Base-by-base conservation (phyloP, 2,113 vertebrate species). In the Neolamprologus devosi region DNA sequence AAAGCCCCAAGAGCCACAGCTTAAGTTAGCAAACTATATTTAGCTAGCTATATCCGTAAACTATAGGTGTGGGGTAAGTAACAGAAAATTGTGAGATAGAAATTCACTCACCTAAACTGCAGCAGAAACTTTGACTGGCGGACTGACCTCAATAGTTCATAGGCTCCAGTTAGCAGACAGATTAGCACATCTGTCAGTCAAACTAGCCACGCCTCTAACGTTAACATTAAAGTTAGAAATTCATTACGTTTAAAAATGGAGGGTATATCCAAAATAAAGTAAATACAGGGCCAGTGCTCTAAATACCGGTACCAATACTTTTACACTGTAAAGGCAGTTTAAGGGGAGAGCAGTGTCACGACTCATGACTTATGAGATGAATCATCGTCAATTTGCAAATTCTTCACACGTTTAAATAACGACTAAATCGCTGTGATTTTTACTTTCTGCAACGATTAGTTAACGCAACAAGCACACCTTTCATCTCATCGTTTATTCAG, bases 351-450 rank as follows among this genome's bases (percentile, higher is more conserved):
- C 28, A 60, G 28, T 33, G 57, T 10, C 26, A 60, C 14, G 14
- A 60, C 26, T 60, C 26, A 60, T 6, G 57, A 60, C 57, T 30
- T 3, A 60, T 33, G 28, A 60, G 28, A 10, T 60, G 57, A 60
- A 30, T 30, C 57, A 30, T 60, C 2, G 1, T 10, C 14, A 30
- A 30, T 60, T 60, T 60, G 28, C 26, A 60, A 30, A 4, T 60
- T 60, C 57, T 60, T 4, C 16, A 60, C 28, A 60, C 0, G 0
- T 60, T 33, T 33, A 60, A 60, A 60, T 33, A 30, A 60, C 0
- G 14, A 60, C 26, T 60, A 60, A 60, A 60, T 10, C 28, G 3
- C 57, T 58, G 55, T 3, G 26, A 58, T 58, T 58, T 58, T 58
- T 9, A 58, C 57, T 58, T 30, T 9, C 57, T 30, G 26, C 55